Evolutionary conservation across 2,797 vertebrate genomes (phyloP).

Genomic region (Labeo calbasu): DNA sequence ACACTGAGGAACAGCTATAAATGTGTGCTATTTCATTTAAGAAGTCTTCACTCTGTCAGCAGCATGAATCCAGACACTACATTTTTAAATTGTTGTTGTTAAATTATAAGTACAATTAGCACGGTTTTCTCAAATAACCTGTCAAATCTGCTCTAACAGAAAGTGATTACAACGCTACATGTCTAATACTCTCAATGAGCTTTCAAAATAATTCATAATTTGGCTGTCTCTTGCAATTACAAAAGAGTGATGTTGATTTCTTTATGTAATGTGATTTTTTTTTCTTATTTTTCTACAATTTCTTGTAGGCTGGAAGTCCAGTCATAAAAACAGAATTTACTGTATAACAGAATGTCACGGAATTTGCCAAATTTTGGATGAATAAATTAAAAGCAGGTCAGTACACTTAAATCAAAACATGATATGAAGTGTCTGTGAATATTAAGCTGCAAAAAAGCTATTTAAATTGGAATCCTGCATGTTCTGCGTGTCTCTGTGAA

Average conservation of each 20-base stretch:
- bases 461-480: no score
- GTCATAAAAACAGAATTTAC: no score
- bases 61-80: neutral
- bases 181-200: constrained; percentile 25
- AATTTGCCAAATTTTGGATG: no score
- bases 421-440: no score
- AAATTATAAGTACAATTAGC: constrained; percentile 20
- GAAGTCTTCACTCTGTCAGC: neutral
- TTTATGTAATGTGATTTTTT: constrained; percentile 4
- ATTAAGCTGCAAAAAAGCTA: no score
- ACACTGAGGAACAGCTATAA: constrained; percentile 55
- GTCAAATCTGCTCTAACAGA: constrained; percentile 14
- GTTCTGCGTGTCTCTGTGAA: no score
- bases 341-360: no score
- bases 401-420: no score
- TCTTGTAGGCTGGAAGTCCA: neutral
- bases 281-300: neutral
- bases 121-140: constrained; percentile 17
- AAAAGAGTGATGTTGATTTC: neutral
- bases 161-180: constrained; percentile 3
- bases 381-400: no score
- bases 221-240: constrained; percentile 19
- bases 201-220: constrained; percentile 34
- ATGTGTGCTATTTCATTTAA: constrained; percentile 4
- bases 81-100: neutral